Conservation (phyloP, 1,140 invertebrate genomes). For the Drosophila mojavensis region DNA sequence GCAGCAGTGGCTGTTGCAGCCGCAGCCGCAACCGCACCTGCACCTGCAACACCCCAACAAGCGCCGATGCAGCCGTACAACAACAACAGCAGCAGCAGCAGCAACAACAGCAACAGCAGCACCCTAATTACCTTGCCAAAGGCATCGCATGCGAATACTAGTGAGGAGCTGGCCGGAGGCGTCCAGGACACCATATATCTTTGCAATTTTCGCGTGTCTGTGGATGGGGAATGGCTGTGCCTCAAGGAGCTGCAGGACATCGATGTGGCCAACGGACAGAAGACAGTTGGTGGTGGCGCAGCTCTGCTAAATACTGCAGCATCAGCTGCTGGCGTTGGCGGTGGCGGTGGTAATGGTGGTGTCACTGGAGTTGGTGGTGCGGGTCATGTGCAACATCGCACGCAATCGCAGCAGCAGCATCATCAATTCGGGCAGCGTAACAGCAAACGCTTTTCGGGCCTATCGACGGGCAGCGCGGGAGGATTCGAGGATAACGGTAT, state of each 20-base stretch:
- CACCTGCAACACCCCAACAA: slow-evolving; percentile 14
- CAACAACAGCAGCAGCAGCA: slow-evolving; percentile 25
- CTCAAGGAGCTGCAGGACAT: slow-evolving; percentile 96
- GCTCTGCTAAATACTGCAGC: slow-evolving; percentile 24
- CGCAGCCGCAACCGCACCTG: slow-evolving; percentile 34
- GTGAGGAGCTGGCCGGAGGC: slow-evolving; percentile 90
- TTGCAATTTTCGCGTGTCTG: slow-evolving; percentile 98
- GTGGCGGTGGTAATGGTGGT: background rate
- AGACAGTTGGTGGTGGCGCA: slow-evolving; percentile 48
- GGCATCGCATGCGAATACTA: slow-evolving; percentile 77
- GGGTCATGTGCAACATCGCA: slow-evolving; percentile 20
- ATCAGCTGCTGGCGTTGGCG: background rate
- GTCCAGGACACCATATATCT: slow-evolving; percentile 98
- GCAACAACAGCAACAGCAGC: slow-evolving; percentile 52
- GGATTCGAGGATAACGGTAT: slow-evolving; percentile 83
- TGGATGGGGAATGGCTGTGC: slow-evolving; percentile 99
- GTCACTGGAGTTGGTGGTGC: background rate
- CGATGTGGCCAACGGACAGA: slow-evolving; percentile 86
- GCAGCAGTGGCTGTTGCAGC: slow-evolving; percentile 32
- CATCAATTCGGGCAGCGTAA: slow-evolving; percentile 61
- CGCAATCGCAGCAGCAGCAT: slow-evolving; percentile 22
- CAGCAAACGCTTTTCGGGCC: slow-evolving; percentile 71
- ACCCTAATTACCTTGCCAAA: slow-evolving; percentile 74
- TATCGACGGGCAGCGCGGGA: slow-evolving; percentile 47
- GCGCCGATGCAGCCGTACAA: slow-evolving; percentile 40